Evolutionary conservation across 2,113 vertebrate genomes (phyloP), one percentile per base, ranked within the genome.

Genomic region (Cephalopholis sonnerati): DNA sequence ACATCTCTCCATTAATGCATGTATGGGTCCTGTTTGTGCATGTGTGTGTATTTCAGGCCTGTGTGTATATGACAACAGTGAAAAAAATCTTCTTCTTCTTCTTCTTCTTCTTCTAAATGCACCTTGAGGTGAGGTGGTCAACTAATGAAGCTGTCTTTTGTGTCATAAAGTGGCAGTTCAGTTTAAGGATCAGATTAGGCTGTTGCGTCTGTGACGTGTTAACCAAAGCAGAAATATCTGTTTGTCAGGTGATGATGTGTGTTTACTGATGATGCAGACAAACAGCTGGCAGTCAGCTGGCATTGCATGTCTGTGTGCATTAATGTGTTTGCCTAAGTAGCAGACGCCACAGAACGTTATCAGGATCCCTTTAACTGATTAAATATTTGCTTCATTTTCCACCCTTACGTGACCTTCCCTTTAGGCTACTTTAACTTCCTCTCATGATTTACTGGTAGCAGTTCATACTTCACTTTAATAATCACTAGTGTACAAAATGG

Each of bases 341-440:
- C 46, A 51, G 74, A 82, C 53, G 0, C 36, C 3, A 54, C 54
- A 41, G 48, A 6, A 24, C 18, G 20, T 48, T 48, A 17, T 39
- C 50, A 29, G 36, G 17, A 64, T 81, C 53, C 58, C 58, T 69
- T 22, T 62, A 20, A 46, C 77, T 78, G 72, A 70, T 71, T 59
- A 75, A 84, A 90, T 86, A 87, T 89, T 90, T 70, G 61, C 15
- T 20, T 62, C 25, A 36, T 46, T 68, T 68, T 73, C 59, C 67
- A 76, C 36, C 36, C 77, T 79, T 39, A 58, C 15, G 1, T 55
- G 53, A 78, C 69, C 63, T 76, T 87, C 25, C 51, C 24, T 69
- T 68, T 12, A 44, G 41, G 41, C 41, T 68, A 39, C 39, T 24
- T 84, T 13, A 70, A 36, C 20, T 57, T 73, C 29, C 57, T 66